Base-by-base conservation (phyloP, 2,888 invertebrate genomes). In the Ecliptopera silaceata region DNA sequence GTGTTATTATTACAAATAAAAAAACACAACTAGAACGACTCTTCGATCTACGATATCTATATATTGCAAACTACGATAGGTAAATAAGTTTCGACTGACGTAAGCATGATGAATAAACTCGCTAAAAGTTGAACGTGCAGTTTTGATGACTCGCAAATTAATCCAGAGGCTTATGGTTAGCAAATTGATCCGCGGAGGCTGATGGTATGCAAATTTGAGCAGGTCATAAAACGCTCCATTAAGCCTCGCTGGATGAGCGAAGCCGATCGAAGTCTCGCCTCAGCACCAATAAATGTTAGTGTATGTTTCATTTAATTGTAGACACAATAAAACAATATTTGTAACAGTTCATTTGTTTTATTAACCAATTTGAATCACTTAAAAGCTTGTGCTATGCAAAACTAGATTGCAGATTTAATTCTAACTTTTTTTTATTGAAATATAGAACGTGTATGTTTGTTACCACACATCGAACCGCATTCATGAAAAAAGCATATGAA, bases 141-240 rank as follows among this genome's bases (percentile, higher is more conserved):
- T 42, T 43, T 36, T 32, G 57, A 45, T 45, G 48, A 52, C 22
- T 36, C 11, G 42, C 46, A 56, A 41, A 41, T 44, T 22, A 46
- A 18, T n/a, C 34, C 20, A 4, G 26, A 32, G 43, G 13, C 29
- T n/a, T n/a, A 59, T 59, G 56, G 48, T 49, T 59, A 53, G 55
- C 61, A 61, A 57, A 57, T 59, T 44, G 22, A 46, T 22, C 15
- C 34, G 10, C 20, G 4, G 26, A 32, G 43, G 13, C 29, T n/a
- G 15, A 59, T 59, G 56, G 48, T 49, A 57, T 55, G 55, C 61
- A 61, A 57, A 57, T 59, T 61, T 57, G 45, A 59, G 49, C 59
- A 51, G 41, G 55, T 43, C 42, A 56, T 65, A 63, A 65, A 65
- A 64, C 48, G 62, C 36, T 60, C 36, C 51, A 60, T 65, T 60